Base-by-base conservation (phyloP, 1,140 invertebrate genomes). In the Drosophila pachea region DNA sequence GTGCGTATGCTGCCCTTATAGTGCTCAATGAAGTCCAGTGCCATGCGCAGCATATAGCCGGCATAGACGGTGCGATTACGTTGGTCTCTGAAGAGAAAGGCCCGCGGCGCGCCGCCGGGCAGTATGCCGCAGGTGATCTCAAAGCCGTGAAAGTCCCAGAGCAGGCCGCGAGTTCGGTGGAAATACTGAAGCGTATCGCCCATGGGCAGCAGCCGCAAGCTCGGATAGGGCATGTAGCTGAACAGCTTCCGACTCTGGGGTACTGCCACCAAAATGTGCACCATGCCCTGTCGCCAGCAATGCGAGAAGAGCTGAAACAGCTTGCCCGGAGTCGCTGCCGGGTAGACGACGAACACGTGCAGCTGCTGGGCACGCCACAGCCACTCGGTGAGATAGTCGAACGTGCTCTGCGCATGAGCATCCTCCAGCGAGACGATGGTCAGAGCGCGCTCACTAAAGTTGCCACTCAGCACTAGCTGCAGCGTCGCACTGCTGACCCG, bases 41-140 rank as follows among this genome's bases (percentile, higher is more conserved):
- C 9, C 43, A 78, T 83, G 0, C 56, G 38, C 4, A 83, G 63
- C 78, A 83, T 83, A 64, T 83, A 83, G 3, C 78, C 78, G 4
- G 78, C 70, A 12, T 75, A 60, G 6, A 83, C 31, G 4, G 56
- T 8, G 22, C 47, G 47, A 11, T 70, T 45, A 0, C 48, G 32
- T 4, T 73, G 59, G 63, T 83, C 60, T 12, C 16, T 59, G 32
- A 78, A 83, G n/a, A 62, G 49, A 40, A 83, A 83, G 29, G 68
- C 73, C 36, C 72, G 55, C 0, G 78, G 78, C 9, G 78, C 71
- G n/a, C 63, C 71, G 6, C 68, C 55, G 2, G 49, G 56, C 6
- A 75, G 40, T 1, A 82, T 64, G 5, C 74, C 78, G 36, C 61
- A 72, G 8, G 61, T 83, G 0, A 82, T 74, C 9, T 52, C 42